Evolutionary conservation across 92 coral and sea anemone genomes (phyloP).

Genomic region (Ricordea florida): DNA sequence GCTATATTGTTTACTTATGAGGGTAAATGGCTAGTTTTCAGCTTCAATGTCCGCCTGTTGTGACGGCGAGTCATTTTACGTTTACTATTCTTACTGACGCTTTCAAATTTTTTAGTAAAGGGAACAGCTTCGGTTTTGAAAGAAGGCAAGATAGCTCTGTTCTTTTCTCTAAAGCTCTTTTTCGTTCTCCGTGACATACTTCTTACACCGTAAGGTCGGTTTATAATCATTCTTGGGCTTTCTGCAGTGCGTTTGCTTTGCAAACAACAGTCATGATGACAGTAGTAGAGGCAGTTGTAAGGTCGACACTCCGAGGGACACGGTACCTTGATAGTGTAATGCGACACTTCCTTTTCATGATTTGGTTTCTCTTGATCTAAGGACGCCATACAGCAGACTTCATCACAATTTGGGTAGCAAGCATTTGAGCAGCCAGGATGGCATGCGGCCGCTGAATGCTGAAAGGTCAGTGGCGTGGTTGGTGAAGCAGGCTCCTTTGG

Average conservation of each 20-base stretch:
- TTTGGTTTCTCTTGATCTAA: not conserved
- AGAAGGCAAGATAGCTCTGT: no score
- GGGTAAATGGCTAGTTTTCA: no score
- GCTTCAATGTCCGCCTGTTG: no score
- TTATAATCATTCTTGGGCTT: no score
- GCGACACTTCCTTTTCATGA: not conserved
- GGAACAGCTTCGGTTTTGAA: no score
- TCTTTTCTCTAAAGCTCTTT: no score
- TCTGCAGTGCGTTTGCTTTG: not conserved
- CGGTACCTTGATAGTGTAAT: conserved; percentile 46
- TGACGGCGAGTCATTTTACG: no score
- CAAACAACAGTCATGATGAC: conserved; percentile 89
- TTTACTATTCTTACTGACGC: no score
- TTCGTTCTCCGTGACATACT: no score
- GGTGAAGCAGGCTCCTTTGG: not conserved
- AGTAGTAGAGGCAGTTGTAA: conserved; percentile 76
- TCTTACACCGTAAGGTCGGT: no score
- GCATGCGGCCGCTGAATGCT: conserved; percentile 23
- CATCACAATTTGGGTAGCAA: conserved; percentile 75
- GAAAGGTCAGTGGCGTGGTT: not conserved
- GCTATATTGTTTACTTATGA: no score
- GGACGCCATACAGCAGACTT: conserved; percentile 62
- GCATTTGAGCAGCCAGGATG: conserved; percentile 60
- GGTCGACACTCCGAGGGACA: conserved; percentile 82
- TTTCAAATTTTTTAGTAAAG: no score